These are phyloP conservation scores for Dichetophora obliterata DNA, from an alignment of 2,888 invertebrate species.

Conservation along the genomic window DNA sequence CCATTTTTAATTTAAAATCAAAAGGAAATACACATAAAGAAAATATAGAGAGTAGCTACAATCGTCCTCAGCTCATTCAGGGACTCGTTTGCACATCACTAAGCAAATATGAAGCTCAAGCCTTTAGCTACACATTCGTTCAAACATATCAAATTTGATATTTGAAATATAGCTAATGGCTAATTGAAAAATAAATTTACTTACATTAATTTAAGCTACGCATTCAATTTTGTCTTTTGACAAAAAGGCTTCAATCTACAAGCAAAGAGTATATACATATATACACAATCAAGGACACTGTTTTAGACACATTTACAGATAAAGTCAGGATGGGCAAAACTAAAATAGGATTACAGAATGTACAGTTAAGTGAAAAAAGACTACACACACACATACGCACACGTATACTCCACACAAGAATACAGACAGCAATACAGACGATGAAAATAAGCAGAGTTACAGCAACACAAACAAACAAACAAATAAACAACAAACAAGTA, in stretches of 20 bases:
- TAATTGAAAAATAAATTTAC: slow-evolving; percentile 14
- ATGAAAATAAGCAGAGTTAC: background rate
- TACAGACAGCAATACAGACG: background rate
- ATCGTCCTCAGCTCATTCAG: too few species aligned
- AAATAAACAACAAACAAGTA: slow-evolving; percentile 15
- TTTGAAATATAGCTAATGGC: slow-evolving; percentile 1
- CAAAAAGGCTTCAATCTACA: slow-evolving; percentile 2
- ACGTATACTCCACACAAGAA: background rate
- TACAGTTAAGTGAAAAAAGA: background rate
- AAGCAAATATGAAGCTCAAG: slow-evolving; percentile 3
- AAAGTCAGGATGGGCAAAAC: background rate
- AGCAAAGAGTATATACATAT: background rate
- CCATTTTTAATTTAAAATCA: too few species aligned
- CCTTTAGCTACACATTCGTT: background rate
- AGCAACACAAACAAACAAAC: background rate
- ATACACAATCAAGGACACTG: background rate
- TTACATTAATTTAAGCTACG: slow-evolving; percentile 19
- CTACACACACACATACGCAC: background rate
- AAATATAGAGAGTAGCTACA: too few species aligned
- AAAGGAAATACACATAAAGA: too few species aligned
- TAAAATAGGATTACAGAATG: background rate
- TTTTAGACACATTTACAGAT: background rate
- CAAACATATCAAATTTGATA: background rate
- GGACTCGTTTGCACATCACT: background rate
- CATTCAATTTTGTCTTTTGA: slow-evolving; percentile 12